Conservation (phyloP, 2,113 vertebrate genomes). For the Centropristis striata region DNA sequence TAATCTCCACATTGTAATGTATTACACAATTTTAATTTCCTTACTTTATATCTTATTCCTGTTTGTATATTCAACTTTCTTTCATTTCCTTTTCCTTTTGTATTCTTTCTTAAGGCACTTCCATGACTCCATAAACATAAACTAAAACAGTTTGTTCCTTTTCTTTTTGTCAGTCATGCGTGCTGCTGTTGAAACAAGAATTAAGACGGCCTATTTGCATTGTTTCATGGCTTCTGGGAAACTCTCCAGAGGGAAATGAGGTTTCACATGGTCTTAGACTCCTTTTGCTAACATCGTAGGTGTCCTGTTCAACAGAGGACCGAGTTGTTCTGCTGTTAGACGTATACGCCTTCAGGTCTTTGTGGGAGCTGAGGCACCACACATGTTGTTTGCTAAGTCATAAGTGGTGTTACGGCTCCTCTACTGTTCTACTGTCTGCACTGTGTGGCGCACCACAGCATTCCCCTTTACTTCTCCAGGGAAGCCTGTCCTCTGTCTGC, state of each 20-base stretch:
- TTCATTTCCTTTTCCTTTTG: no score
- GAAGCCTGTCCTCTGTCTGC: conserved; percentile 1
- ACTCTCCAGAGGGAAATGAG: neutral
- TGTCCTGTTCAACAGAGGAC: conserved; percentile 3
- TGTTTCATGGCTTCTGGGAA: conserved; percentile 10
- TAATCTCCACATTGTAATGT: no score
- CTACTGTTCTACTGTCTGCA: conserved; percentile 36
- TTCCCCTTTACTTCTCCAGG: conserved; percentile 2
- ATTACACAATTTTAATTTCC: no score
- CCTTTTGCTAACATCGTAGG: neutral
- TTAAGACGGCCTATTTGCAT: neutral
- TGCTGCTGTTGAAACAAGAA: neutral
- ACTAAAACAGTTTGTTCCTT: neutral
- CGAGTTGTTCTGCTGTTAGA: conserved; percentile 20
- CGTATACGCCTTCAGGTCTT: conserved; percentile 17
- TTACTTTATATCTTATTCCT: no score
- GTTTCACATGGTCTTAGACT: neutral
- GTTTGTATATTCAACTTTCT: no score
- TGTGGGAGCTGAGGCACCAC: conserved; percentile 40
- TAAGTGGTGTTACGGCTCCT: conserved; percentile 24
- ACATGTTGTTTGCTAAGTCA: conserved; percentile 50
- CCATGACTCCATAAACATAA: no score
- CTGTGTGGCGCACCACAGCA: conserved; percentile 28
- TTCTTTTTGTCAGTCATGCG: neutral
- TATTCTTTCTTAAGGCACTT: neutral